Base-by-base conservation (phyloP, 2,113 vertebrate species). In the Tragelaphus imberbis region DNA sequence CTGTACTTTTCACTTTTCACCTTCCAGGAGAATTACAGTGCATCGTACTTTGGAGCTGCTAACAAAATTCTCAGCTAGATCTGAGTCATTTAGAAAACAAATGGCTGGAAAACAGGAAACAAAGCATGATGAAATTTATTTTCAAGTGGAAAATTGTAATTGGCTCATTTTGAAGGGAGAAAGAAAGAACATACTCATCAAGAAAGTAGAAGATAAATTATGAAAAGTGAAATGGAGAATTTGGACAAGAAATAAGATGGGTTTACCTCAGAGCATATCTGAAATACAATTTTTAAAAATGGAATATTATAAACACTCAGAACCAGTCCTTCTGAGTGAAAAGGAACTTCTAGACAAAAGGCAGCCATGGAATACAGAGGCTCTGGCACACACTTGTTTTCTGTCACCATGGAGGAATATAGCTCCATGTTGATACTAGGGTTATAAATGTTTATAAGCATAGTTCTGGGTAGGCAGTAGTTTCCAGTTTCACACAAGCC, bases 11-110 rank as follows among this genome's bases (percentile, higher is more conserved):
- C 92, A 94, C 87, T 84, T 97, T 97, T 98, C 91, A 97, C 88
- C 86, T 97, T 97, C 89, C 82, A 91, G 86, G 96, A 97, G 96
- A 93, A 86, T 58, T 56, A 5, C 1, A 86, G 0, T 0, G 10
- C 81, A 80, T 96, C 95, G 96, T 6, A 0, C 61, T 94, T 96
- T 92, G 14, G 92, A 95, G 58, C 7, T 23, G 47, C 0, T 1
- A 93, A 88, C 80, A 98, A 98, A 98, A 97, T 88, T 89, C 56
- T 3, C 6, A 7, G 28, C 59, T 94, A 95, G 94, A 88, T 96
- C 94, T 92, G 86, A 85, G 91, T 91, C 86, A 97, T 92, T 98
- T 91, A 84, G 90, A 93, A 98, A 97, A 59, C 80, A 96, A 87
- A 87, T 88, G 82, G 91, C 15, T 84, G 53, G 30, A 40, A 95